Evolutionary conservation across 2,113 vertebrate genomes (phyloP).

Genomic region (Ivindomyrus marchei): DNA sequence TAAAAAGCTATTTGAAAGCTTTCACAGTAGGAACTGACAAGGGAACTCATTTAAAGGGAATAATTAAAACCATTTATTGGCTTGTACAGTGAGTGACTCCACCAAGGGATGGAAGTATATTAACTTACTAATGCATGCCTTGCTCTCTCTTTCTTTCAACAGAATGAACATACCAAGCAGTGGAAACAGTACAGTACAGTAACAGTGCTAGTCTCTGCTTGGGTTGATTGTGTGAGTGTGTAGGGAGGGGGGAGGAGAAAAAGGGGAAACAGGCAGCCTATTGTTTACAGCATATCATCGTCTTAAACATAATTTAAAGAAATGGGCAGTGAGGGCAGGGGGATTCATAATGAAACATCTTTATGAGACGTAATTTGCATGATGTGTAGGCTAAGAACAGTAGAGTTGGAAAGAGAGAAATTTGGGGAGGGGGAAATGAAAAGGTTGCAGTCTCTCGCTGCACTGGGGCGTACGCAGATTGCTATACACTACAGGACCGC

Average conservation of each 20-base stretch:
- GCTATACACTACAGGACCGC: background rate
- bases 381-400: background rate
- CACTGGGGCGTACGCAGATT: background rate
- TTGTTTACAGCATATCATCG: background rate
- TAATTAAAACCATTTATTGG: conserved; percentile 9
- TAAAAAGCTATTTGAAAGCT: background rate
- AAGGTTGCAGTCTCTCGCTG: conserved; percentile 1
- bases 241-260: background rate
- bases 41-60: background rate
- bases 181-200: background rate
- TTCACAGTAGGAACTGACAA: background rate
- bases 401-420: background rate
- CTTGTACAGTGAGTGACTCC: background rate
- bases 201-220: background rate
- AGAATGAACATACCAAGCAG: background rate
- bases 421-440: background rate
- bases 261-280: background rate
- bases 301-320: background rate
- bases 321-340: background rate
- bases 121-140: conserved; percentile 7
- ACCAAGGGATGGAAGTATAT: background rate
- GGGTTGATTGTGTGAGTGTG: background rate
- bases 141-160: background rate
- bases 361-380: background rate
- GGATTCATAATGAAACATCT: background rate